Percentiles rank a stretch among this genome's conserved stretches.
Evolutionary conservation across 2,113 vertebrate genomes (phyloP).

Genomic region (Setophaga kirtlandii): DNA sequence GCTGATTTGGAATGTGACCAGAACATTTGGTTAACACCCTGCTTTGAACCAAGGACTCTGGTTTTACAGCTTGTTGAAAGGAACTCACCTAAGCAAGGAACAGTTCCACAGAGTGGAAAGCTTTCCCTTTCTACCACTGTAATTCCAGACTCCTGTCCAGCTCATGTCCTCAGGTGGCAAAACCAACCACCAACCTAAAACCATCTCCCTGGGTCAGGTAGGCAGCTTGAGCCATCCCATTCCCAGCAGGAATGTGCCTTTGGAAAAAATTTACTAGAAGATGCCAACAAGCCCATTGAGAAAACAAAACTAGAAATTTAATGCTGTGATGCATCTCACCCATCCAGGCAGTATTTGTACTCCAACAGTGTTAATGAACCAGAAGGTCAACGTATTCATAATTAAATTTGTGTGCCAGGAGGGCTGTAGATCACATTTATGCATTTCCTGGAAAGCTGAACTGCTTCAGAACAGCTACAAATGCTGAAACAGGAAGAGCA

Average conservation of each 20-base stretch:
- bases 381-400: constrained; percentile 5
- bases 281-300: not conserved
- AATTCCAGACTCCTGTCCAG: not conserved
- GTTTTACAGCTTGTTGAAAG: not conserved
- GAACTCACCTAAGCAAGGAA: constrained; percentile 22
- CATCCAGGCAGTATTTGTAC: not conserved
- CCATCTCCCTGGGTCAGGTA: not conserved
- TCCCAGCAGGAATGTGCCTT: not conserved
- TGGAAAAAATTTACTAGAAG: not conserved
- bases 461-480: not conserved
- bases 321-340: not conserved
- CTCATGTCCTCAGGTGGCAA: not conserved
- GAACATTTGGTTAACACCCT: not conserved
- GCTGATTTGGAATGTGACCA: constrained; percentile 22
- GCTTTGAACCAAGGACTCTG: constrained; percentile 19
- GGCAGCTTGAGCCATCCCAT: not conserved
- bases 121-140: not conserved
- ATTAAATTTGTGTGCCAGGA: not conserved
- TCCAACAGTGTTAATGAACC: not conserved
- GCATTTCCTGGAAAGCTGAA: constrained; percentile 27
- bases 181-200: not conserved
- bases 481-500: constrained; percentile 4
- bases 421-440: constrained; percentile 12
- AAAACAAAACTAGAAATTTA: not conserved
- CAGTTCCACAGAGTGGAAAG: not conserved